Evolutionary conservation across 1,140 invertebrate genomes (phyloP), one percentile per base, ranked within the genome.

Genomic region (Formica selysi): DNA sequence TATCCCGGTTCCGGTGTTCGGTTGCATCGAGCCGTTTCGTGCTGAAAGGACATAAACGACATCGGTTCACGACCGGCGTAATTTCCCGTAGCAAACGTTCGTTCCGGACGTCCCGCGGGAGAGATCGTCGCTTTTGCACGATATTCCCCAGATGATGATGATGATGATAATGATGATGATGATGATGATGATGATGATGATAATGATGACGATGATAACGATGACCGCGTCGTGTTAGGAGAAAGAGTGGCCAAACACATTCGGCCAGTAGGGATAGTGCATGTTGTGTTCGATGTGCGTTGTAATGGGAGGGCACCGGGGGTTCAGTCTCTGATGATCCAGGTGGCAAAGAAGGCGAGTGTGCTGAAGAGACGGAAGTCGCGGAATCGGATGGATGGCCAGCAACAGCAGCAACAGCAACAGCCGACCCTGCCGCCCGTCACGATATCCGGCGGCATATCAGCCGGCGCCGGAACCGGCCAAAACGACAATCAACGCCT

Each of bases 331-430:
- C 95, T 97, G 90, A 96, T 97, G 94, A 96, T 96, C 89, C 96
- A 97, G 96, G 97, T 97, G 87, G 96, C 97, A 76, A 97, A 97
- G 93, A 97, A 97, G 92, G 97, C 97, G 57, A 97, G 96, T 89
- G 96, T 97, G 84, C 94, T 97, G 85, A 97, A 97, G 93, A 95
- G 97, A 83, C 94, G 97, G 54, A 97, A 97, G 93, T 97, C 97
- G 51, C 95, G 96, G 86, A 96, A 96, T 80, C 96, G 96, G 80
- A 97, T 97, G 96, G 97, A 97, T 71, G 91, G 85, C 84, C 93
- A 92, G 84, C 93, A 94, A 32, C 89, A 93, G 70, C 90, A 91
- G 54, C 44, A 41, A 65, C 87, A 88, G 59, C 87, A 87, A 22
- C 87, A 86, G 36, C 78, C 79, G 19, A 36, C 83, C 11, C 6